phyloP scores from a whole-genome alignment of 1,140 invertebrate genomes.

The Apis dorsata region DNA sequence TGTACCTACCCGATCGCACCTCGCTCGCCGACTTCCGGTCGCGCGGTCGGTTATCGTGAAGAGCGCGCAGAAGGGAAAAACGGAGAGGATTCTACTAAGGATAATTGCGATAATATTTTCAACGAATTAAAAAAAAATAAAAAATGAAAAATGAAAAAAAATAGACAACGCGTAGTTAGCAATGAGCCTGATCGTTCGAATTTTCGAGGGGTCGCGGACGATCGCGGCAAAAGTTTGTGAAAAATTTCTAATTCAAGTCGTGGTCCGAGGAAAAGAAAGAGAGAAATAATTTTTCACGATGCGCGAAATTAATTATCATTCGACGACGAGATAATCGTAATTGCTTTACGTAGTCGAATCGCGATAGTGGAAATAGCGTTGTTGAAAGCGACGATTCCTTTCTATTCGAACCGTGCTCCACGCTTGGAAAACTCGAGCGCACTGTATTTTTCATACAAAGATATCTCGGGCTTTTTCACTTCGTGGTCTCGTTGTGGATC shows the following conservation, averaged over 20 bases:
- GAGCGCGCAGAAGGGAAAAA: conserved; percentile 5
- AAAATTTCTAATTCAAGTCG: not conserved
- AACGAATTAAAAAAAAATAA: conserved; percentile 52
- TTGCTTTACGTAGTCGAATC: conserved; percentile 2
- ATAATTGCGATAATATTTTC: conserved; percentile 54
- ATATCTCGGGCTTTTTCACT: not conserved
- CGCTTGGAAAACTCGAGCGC: not conserved
- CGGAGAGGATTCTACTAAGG: conserved; percentile 34
- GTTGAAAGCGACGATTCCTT: not conserved
- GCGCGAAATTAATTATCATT: not conserved
- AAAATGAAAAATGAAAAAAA: conserved; percentile 52
- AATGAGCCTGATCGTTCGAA: conserved; percentile 52
- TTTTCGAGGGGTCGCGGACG: conserved; percentile 52
- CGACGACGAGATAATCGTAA: not conserved
- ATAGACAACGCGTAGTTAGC: conserved; percentile 53
- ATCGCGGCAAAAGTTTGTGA: not conserved
- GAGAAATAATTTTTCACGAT: not conserved
- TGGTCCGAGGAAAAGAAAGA: not conserved
- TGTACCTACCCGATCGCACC: conserved; percentile 49
- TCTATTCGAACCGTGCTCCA: not conserved
- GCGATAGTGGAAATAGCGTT: not conserved
- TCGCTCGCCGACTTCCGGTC: conserved; percentile 17
- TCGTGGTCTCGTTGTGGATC: not conserved
- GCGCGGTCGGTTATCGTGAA: not conserved
- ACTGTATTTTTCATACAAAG: not conserved